Conservation (phyloP, 2,888 invertebrate species). For the Ptilodon capucinus region DNA sequence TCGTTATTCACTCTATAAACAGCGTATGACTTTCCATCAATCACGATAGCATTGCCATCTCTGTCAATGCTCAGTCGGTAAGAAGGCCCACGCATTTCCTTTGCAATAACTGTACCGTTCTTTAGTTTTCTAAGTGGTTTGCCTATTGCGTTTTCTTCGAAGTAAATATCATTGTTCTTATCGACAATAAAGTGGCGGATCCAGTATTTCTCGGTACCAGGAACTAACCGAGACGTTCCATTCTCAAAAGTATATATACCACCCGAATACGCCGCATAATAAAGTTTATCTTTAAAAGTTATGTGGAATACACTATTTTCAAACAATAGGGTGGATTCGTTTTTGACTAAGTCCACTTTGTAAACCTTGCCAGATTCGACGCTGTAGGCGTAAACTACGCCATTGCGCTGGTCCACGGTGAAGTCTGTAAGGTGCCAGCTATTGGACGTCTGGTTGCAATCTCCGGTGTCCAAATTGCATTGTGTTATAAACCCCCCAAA, state of each 20-base stretch:
- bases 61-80: neutral
- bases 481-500: neutral
- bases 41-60: neutral
- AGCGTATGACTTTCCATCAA: neutral
- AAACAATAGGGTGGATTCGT: neutral
- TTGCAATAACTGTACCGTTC: neutral
- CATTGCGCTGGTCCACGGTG: neutral
- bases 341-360: neutral
- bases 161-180: neutral
- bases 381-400: neutral
- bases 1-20: neutral
- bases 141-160: neutral
- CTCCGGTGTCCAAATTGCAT: neutral
- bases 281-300: neutral
- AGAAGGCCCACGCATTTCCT: neutral
- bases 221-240: neutral
- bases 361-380: too few relatives aligned
- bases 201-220: neutral
- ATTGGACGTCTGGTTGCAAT: neutral
- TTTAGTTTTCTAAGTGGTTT: neutral
- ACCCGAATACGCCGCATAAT: neutral
- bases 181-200: neutral
- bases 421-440: neutral
- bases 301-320: neutral
- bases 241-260: neutral